Evolutionary conservation across 2,797 vertebrate species (phyloP), one percentile per base, ranked within the genome.

Genomic region (Thripadectes ignobilis): DNA sequence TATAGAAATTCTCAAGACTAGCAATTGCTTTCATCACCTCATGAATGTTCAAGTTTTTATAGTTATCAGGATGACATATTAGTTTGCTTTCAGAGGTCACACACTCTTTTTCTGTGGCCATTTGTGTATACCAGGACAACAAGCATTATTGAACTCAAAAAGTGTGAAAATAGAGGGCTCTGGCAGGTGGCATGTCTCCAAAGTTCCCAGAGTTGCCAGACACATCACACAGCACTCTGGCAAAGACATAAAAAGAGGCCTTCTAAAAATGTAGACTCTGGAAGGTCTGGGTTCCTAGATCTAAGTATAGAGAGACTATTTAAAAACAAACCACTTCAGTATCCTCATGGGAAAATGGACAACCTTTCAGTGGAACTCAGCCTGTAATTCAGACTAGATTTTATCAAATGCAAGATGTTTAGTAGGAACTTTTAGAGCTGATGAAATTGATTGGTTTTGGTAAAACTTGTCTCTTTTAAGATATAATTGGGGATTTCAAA

Each of bases 201-300:
- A 73, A 65, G 12, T 9, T 66, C 46, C 21, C 52, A 51, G 15
- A 92, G 19, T 32, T 73, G 12, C 24, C n/a, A 76, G n/a, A 7
- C 18, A 54, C 0, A 0, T 8, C 51, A 51, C 6, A 55, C 3
- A 84, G 8, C 12, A 29, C 39, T 65, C 46, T 61, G 41, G 11
- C 9, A 68, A 71, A 48, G 12, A 51, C 1, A 2, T 8, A 9
- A 54, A 65, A 34, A 68, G 21, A 39, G 4, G 1, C 1, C 2
- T 18, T 72, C 26, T 34, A 43, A 75, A 79, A 32, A 41, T 2
- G 9, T 3, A 38, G 36, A 2, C 8, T 36, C 16, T 58, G 39
- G 8, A 72, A 85, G 20, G 3, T 19, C 5, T 69, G 15, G 18
- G 3, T 38, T 62, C 14, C 14, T 77, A 17, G 7, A 48, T 52